phyloP scores from a whole-genome alignment of 1,140 invertebrate genomes.

The Diuraphis noxia region DNA sequence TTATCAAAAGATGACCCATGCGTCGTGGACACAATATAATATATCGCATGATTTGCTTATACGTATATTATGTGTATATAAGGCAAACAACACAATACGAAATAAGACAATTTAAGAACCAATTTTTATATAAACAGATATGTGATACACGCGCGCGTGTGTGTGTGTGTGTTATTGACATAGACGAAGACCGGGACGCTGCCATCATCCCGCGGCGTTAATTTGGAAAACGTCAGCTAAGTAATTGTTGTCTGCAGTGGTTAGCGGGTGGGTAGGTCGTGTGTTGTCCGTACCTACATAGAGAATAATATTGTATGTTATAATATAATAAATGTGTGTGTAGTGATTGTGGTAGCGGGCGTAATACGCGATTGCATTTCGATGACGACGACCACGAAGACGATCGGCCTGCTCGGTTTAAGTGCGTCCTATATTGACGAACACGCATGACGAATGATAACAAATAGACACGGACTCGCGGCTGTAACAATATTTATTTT shows the following conservation, averaged over 20 bases:
- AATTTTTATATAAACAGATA: neutral
- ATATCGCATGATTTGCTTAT: neutral
- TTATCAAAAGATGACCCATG: neutral
- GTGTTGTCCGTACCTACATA: neutral
- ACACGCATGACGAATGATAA: constrained; percentile 54
- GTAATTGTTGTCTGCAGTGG: constrained; percentile 31
- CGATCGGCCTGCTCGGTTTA: neutral
- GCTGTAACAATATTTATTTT: constrained; percentile 53
- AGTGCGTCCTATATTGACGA: constrained; percentile 40
- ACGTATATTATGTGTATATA: neutral
- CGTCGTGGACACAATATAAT: neutral
- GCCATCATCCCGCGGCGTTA: constrained; percentile 5
- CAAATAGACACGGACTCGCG: constrained; percentile 50
- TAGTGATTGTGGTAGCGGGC: neutral
- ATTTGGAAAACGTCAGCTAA: constrained; percentile 43
- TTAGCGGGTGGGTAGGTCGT: neutral
- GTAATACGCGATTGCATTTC: constrained; percentile 33
- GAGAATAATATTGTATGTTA: neutral
- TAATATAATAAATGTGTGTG: neutral
- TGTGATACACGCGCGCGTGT: too few species aligned
- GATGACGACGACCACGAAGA: neutral
- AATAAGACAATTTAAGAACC: neutral
- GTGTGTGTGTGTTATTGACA: neutral
- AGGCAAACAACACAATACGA: neutral
- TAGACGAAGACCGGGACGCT: neutral